Base-by-base conservation (phyloP, 1,140 invertebrate species). In the Brachionus rubens region DNA sequence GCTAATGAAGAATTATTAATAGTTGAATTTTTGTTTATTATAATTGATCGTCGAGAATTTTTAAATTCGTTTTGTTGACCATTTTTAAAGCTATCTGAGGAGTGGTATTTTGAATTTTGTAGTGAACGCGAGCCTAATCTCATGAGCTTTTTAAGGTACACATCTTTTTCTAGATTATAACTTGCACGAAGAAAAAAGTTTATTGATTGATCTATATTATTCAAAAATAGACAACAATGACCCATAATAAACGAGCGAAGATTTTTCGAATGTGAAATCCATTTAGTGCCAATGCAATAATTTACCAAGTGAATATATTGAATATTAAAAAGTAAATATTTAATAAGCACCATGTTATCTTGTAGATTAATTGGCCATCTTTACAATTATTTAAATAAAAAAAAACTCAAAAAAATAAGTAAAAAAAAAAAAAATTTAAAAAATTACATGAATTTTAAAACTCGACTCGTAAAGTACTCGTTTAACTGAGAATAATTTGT, bases 201-300 rank as follows among this genome's bases (percentile, higher is more conserved):
- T 33, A 72, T 54, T 54, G 68, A 72, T 16, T 54, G 46, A 54
- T 48, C 68, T 24, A 72, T 72, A 12, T 72, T 54, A 36, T 72
- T 41, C 46, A 50, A 48, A 19, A 21, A 72, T 7, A 72, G 68
- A 72, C 30, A 72, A 19, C 50, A 72, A 48, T 72, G 68, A 2
- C 46, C 68, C 68, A 72, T 72, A 6, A 72, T 12, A 6, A 65
- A 65, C 1, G 40, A 65, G 40, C 59, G 59, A 19, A 65, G 24
- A 65, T 65, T 65, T 36, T 36, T 26, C 19, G 59, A 43, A 10
- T 24, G 12, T 28, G 36, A 26, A 24, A 21, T 43, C 59, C 59
- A 65, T 65, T 65, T 65, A 14, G 59, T 65, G 9, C 19, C n/a
- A 12, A 26, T 21, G 12, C 59, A 65, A 43, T 65, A 65, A n/a